Evolutionary conservation across 2,797 vertebrate genomes (phyloP), one percentile per base, ranked within the genome.

Genomic region (Hippopotamyrus pictus): DNA sequence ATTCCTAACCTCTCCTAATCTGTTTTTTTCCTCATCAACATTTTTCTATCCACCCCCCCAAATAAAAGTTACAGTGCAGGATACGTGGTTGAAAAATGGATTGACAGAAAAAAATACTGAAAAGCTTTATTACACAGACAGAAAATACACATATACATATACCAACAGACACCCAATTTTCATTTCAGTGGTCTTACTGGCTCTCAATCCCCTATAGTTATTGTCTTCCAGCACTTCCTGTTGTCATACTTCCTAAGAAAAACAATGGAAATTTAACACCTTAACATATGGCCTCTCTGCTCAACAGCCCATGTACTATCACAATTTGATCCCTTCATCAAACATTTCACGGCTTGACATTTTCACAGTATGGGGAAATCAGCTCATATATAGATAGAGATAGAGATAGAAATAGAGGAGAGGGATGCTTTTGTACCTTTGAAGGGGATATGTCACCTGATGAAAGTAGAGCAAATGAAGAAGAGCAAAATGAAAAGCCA

Each of bases 211-310:
- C 48, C 48, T n/a, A 73, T 54, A 73, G 87, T 37, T 88, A 29
- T 88, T 73, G 44, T 88, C 41, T 48, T 88, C 87, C 69, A 41
- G 33, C 69, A 79, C 69, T 88, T 88, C 46, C 62, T 73, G 62
- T 51, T 29, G 87, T 19, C 73, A 76, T n/a, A 88, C 12, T 76
- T 73, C n/a, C 69, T 51, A 9, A 29, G 51, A 69, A 50, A 79
- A 41, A 17, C 33, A 41, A 17, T 41, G 37, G 37, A 76, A 37
- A 76, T 76, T 19, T 19, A 76, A 76, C 33, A 41, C 33, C 69
- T 76, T 76, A 41, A 76, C 69, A 12, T 76, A 19, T 19, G 69
- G 69, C 37, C 19, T 76, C 69, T 76, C 33, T 73, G 33, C 11
- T 76, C 17, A 14, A 7, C 33, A 37, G 69, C 69, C 29, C 65